These are phyloP conservation scores for Ianthella basta DNA, from an alignment of 37 sponge, comb jelly and placozoan species.

Conservation along the genomic window DNA sequence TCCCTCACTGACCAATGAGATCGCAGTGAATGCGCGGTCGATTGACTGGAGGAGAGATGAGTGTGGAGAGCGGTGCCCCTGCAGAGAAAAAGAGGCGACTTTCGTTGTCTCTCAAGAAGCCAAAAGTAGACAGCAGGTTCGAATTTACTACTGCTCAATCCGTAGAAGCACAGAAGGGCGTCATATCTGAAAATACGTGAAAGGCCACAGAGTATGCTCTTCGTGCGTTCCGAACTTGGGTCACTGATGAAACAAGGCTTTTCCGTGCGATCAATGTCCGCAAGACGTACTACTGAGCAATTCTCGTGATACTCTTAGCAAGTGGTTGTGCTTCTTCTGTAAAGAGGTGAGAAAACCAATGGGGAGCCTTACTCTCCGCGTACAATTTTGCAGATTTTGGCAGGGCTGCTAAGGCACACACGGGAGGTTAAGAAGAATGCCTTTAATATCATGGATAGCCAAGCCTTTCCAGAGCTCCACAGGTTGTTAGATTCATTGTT, in stretches of 20 bases:
- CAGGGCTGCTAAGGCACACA: constrained; percentile 26
- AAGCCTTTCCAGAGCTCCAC: constrained; percentile 7
- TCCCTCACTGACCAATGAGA: too few species aligned
- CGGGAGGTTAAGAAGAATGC: constrained; percentile 14
- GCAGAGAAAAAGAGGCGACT: too few species aligned
- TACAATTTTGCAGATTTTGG: not conserved
- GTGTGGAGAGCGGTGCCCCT: too few species aligned
- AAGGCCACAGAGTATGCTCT: constrained; percentile 19
- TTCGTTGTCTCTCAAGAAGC: too few species aligned
- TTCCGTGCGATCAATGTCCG: not conserved
- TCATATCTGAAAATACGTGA: not conserved
- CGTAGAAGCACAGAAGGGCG: not conserved
- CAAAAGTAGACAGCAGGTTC: too few species aligned
- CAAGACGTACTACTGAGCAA: constrained; percentile 6
- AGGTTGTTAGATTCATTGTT: constrained; percentile 17
- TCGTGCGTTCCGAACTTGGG: not conserved
- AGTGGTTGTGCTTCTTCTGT: not conserved
- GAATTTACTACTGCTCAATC: too few species aligned
- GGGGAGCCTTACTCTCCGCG: constrained; percentile 30
- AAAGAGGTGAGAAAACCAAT: constrained; percentile 25
- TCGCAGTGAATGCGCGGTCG: too few species aligned
- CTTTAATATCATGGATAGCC: not conserved
- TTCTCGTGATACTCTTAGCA: not conserved
- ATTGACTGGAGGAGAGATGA: too few species aligned
- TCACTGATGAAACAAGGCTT: not conserved